Conservation (phyloP, 2,888 invertebrate genomes). For the Gymnoscelis rufifasciata region DNA sequence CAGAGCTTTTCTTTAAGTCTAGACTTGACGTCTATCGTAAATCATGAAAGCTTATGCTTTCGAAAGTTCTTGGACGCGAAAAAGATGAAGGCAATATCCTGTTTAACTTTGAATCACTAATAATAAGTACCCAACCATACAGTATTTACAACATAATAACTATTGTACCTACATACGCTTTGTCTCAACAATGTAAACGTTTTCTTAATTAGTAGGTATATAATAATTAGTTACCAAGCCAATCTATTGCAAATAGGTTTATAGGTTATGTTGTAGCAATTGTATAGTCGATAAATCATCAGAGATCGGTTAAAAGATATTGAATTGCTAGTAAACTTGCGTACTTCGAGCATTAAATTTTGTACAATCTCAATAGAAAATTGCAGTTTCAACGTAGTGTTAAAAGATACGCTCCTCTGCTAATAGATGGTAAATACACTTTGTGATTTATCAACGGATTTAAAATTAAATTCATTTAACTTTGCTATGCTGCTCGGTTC, state of each 20-base stretch:
- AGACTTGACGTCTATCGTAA: too few relatives aligned
- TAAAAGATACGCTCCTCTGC: not conserved
- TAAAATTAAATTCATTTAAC: not conserved
- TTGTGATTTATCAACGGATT: not conserved
- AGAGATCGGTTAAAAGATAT: conserved; percentile 12
- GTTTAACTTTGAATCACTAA: too few relatives aligned
- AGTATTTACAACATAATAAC: too few relatives aligned
- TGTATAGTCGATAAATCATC: conserved; percentile 16
- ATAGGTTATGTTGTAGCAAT: conserved; percentile 15
- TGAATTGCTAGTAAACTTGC: conserved; percentile 15
- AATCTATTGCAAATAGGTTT: conserved; percentile 19
- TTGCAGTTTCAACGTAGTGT: not conserved
- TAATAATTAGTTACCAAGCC: conserved; percentile 8
- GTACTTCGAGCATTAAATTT: conserved; percentile 9
- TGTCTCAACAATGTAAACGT: not conserved
- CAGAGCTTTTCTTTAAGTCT: too few relatives aligned
- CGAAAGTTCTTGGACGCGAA: too few relatives aligned
- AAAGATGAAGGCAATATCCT: too few relatives aligned
- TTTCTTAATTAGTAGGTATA: too few relatives aligned
- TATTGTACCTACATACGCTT: not conserved
- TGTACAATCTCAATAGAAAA: conserved; percentile 14
- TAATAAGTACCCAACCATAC: too few relatives aligned
- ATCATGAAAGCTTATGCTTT: too few relatives aligned
- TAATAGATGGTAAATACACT: not conserved
- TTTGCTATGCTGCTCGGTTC: not conserved